Conservation (phyloP, 2,797 vertebrate species). For the Potorous gilbertii region DNA sequence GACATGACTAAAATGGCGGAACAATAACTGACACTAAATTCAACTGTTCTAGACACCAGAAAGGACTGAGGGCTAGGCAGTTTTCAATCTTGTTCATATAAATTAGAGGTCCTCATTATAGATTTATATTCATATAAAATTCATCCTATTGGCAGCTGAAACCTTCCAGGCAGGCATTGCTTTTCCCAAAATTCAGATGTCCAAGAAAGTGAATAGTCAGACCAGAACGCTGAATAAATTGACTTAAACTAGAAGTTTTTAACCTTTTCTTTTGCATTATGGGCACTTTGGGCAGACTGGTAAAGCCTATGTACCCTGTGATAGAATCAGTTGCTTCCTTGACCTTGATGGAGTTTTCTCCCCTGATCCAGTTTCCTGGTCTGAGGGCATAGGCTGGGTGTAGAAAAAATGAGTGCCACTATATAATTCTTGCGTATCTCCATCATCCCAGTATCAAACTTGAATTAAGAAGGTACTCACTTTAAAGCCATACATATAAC, state of each 20-base stretch:
- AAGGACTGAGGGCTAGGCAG: neutral
- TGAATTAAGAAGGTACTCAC: neutral
- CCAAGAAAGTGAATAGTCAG: neutral
- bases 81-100: neutral
- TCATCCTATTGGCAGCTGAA: neutral
- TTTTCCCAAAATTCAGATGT: neutral
- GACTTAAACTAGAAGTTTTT: neutral
- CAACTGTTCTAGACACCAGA: neutral
- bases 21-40: neutral
- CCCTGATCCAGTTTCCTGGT: neutral
- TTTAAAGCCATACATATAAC: neutral
- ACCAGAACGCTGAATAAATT: neutral
- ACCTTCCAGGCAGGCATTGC: no score
- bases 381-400: neutral
- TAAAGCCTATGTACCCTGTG: neutral
- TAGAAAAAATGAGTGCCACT: neutral
- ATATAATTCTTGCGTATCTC: neutral
- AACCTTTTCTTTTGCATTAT: neutral
- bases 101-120: neutral
- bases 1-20: neutral
- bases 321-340: neutral
- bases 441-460: neutral
- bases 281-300: neutral
- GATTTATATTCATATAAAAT: neutral
- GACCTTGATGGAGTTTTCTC: neutral